Percentiles rank a stretch among this genome's conserved stretches.
Conservation (phyloP, 1,140 invertebrate species). For the Platyscapa corneri region DNA sequence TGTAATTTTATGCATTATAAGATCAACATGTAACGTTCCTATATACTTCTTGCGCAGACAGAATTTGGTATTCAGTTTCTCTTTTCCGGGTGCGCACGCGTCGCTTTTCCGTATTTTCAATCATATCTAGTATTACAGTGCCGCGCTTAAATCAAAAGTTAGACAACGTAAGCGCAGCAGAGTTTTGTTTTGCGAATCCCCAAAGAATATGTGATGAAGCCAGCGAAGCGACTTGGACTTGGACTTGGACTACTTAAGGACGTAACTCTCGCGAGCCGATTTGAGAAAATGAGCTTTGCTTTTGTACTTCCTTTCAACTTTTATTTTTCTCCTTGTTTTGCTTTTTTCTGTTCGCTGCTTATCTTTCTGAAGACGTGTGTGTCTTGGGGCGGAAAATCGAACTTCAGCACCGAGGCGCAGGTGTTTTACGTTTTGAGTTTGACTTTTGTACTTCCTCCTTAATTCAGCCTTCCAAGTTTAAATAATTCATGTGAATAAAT, state of each 20-base stretch:
- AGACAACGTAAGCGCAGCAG: background rate
- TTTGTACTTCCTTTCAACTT: constrained; percentile 12
- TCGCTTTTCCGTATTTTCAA: background rate
- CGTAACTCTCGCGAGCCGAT: constrained; percentile 30
- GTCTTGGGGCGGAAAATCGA: constrained; percentile 33
- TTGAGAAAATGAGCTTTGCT: constrained; percentile 46
- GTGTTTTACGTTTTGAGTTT: constrained; percentile 41
- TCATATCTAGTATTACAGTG: background rate
- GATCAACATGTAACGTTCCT: background rate
- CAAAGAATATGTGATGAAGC: constrained; percentile 33
- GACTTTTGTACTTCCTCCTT: constrained; percentile 21
- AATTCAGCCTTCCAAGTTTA: constrained; percentile 10
- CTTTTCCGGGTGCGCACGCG: background rate
- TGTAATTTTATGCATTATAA: background rate
- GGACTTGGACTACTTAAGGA: constrained; percentile 42
- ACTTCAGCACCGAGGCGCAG: background rate
- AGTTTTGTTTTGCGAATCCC: constrained; percentile 19
- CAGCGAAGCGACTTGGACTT: no score
- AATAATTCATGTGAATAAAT: constrained; percentile 37
- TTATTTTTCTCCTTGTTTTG: constrained; percentile 30
- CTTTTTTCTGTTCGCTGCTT: constrained; percentile 26
- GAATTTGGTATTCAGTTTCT: background rate
- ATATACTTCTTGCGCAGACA: background rate
- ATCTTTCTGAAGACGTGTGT: constrained; percentile 29
- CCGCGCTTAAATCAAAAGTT: constrained; percentile 35